Base-by-base conservation (phyloP, 2,113 vertebrate species). In the Apteryx owenii region DNA sequence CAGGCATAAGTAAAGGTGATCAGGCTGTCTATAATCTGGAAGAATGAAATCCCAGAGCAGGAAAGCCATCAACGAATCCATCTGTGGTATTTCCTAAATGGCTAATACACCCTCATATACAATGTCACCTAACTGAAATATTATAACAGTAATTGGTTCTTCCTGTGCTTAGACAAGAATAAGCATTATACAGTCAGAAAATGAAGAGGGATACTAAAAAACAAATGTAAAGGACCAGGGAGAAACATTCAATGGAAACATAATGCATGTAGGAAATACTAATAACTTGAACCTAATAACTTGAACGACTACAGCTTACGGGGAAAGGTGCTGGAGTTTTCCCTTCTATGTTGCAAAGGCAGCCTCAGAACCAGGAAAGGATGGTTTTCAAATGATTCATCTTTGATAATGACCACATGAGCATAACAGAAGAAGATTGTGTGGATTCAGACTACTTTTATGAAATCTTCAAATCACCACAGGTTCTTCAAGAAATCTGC, bases 161-260 rank as follows among this genome's bases (percentile, higher is more conserved):
- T 94, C 94, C 95, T 89, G 86, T 79, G 89, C 70, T 97, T 84
- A 91, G 81, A 36, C 75, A 97, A 62, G 70, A 91, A 94, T 38
- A 62, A 94, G 72, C 58, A 89, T 92, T 87, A 66, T 18, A 51
- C n/a, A 28, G 25, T 23, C 18, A 54, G 86, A 82, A 95, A 85
- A 92, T 50, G 13, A 87, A 94, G 66, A 92, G 26, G 21, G 75
- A 69, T 54, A 33, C 46, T 88, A 62, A 92, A 36, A 92, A 62
- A 13, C 6, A 80, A 70, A 61, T 0, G 3, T 23, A 89, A 93
- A 88, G 33, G 56, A 92, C 38, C 65, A 56, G 8, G 26, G 14
- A 80, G 50, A 80, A 77, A 92, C n/a, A 88, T 13, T 62, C 78
- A 91, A 40, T 1, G 12, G 80, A 90, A 92, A 89, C 22, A 21